Base-by-base conservation (phyloP, 2,797 vertebrate species). In the Dermochelys coriacea region DNA sequence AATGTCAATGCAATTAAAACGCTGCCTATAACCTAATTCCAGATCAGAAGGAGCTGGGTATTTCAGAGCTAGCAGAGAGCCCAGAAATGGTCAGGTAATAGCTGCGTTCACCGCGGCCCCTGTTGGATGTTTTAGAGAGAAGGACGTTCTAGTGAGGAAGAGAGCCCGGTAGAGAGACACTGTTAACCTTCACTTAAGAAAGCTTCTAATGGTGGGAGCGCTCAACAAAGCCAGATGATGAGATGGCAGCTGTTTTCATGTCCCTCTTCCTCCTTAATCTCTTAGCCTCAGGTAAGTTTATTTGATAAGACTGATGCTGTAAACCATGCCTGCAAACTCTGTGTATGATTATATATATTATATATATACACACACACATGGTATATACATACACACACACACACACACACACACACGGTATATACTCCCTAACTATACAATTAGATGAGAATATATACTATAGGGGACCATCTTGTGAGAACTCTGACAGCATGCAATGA, bases 211-310 rank as follows among this genome's bases (percentile, higher is more conserved):
- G 15, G 47, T 19, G 47, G 47, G 75, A 78, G 18, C 29, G 3
- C 49, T 19, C 21, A 75, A 29, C 75, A 80, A 29, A 80, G 50
- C 27, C 59, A 49, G 61, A 27, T 41, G 31, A 80, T 3, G 31
- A 19, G 4, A 95, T 94, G 95, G 59, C 80, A 84, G 49, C 55
- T 71, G 85, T 86, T 83, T 93, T 27, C 12, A 16, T 92, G 90
- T 57, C 83, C 79, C 92, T 94, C 41, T 3, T 96, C 89, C 93
- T 96, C 87, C 50, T 89, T 11, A 61, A 84, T 85, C 21, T 80
- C 82, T 19, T n/a, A 5, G 75, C 64, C 37, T 83, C 86, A 71
- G 97, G 96, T 97, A 89, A 96, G 96, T 95, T 68, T 31, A 59
- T 57, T 57, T 6, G 23, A 19, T 27, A 16, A 8, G 7, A 37